Conservation (phyloP, 2,888 invertebrate genomes). For the Tigriopus californicus region DNA sequence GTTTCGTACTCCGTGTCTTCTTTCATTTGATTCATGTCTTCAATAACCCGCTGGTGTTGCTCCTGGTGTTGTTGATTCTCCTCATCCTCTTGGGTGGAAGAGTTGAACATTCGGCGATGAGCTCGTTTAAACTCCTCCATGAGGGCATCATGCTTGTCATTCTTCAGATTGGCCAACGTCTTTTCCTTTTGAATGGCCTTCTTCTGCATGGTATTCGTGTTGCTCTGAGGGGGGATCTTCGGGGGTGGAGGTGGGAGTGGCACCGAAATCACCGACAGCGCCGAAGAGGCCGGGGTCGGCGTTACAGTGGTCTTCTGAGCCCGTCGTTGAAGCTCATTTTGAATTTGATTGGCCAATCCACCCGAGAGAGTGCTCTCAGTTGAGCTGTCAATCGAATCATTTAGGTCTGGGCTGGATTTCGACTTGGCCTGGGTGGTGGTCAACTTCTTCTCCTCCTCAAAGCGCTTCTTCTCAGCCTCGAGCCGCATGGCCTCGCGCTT, state of each 20-base stretch:
- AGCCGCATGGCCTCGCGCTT: not conserved
- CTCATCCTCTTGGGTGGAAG: not conserved
- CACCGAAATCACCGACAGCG: not conserved
- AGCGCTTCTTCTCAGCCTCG: not conserved
- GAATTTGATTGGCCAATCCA: conserved; percentile 1
- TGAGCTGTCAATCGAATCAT: not conserved
- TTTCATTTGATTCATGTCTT: not conserved
- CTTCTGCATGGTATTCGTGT: not conserved
- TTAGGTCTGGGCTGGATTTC: not conserved
- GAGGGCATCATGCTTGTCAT: conserved; percentile 26
- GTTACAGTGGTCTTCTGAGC: not conserved
- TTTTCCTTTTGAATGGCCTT: not conserved
- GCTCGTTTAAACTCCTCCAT: conserved; percentile 80
- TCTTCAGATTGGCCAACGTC: not conserved
- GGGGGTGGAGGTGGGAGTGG: not conserved
- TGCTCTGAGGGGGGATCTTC: not conserved
- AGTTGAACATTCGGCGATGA: conserved; percentile 62
- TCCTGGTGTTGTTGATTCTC: not conserved
- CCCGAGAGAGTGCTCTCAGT: not conserved
- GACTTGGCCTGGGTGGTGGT: not conserved
- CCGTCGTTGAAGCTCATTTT: not conserved
- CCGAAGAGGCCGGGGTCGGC: too few relatives aligned
- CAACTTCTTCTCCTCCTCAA: conserved; percentile 4
- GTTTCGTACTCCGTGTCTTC: not conserved
- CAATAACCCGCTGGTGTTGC: not conserved